Evolutionary conservation across 1,140 invertebrate species (phyloP).

Genomic region (Carcinoscorpius rotundicauda): DNA sequence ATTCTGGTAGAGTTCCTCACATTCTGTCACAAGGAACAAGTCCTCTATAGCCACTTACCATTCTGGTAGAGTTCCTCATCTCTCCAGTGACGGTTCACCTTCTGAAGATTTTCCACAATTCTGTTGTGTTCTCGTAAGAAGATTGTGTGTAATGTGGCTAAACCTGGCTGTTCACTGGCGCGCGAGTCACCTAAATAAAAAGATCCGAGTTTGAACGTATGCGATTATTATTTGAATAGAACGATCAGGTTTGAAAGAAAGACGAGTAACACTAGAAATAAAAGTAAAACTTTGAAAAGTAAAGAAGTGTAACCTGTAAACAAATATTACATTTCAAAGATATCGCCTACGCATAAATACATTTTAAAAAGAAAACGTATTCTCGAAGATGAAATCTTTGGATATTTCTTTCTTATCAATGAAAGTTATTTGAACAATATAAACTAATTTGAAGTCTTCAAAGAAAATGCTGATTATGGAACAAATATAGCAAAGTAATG

Average conservation of each 20-base stretch:
- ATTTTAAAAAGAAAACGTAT: not conserved
- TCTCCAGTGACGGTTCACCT: conserved; percentile 65
- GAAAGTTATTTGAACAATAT: no score
- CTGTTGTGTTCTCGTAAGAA: conserved; percentile 71
- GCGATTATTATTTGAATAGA: not conserved
- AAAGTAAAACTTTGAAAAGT: not conserved
- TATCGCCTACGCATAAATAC: not conserved
- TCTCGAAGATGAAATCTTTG: no score
- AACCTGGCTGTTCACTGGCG: conserved; percentile 48
- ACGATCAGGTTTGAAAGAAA: not conserved
- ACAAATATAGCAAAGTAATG: no score
- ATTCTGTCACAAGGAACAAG: no score
- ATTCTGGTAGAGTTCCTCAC: no score
- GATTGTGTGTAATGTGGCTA: conserved; percentile 49
- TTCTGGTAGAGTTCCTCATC: conserved; percentile 50
- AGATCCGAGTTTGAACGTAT: conserved; percentile 32
- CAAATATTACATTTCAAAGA: not conserved
- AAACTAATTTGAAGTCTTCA: no score
- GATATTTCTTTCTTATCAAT: no score
- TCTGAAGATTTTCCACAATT: conserved; percentile 57
- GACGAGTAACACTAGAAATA: not conserved
- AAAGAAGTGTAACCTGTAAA: no score
- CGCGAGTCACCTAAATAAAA: conserved; percentile 44
- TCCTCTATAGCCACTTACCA: no score
- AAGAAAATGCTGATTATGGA: no score